Base-by-base conservation (phyloP, 30 jellyfish, hydroid and myxozoan species). In the Aurelia aurita region DNA sequence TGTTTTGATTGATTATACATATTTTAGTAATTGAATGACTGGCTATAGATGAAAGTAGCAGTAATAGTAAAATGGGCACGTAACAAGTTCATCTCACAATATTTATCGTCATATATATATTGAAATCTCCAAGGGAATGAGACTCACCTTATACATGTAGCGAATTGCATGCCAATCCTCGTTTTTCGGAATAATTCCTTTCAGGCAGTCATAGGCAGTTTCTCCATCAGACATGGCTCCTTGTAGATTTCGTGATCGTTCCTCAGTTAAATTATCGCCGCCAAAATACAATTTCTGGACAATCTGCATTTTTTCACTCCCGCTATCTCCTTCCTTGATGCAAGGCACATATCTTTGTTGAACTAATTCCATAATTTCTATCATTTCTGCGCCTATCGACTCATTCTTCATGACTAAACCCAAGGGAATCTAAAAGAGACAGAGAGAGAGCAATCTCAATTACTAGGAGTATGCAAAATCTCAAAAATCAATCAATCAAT, bases 211-310 rank as follows among this genome's bases (percentile, higher is more conserved):
- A 70, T 70, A 70, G n/a, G 53, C 82, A 70, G 82, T 25, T 25
- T 70, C 66, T 31, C 82, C 82, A 45, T 70, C 66, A 11, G 82
- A n/a, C n/a, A n/a, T 70, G 43, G 82, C 82, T 25, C 65, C 82
- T 21, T 70, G 82, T 7, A 35, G 29, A 35, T 70, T 70, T 28
- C 65, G 66, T 70, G 66, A 1, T 45, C 82, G 53, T 47, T 70
- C 82, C 57, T 70, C 66, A 18, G 82, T 70, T 35, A 70, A 70
- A 70, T 70, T 70, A 45, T 70, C 82, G 23, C 78, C 66, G 2
- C 82, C 82, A 39, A 70, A 70, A 70, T 31, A 70, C 0, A 70
- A 23, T 70, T 9, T 70, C 65, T 70, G 66, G 5, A 45, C 82
- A 34, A 70, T 44, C 57, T 70, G 44, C 57, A 16, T 70, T 63